Percentiles rank a stretch among this genome's conserved stretches.
These are phyloP conservation scores for Variabilichromis moorii DNA, from an alignment of 2,113 vertebrate genomes.

Conservation along the genomic window DNA sequence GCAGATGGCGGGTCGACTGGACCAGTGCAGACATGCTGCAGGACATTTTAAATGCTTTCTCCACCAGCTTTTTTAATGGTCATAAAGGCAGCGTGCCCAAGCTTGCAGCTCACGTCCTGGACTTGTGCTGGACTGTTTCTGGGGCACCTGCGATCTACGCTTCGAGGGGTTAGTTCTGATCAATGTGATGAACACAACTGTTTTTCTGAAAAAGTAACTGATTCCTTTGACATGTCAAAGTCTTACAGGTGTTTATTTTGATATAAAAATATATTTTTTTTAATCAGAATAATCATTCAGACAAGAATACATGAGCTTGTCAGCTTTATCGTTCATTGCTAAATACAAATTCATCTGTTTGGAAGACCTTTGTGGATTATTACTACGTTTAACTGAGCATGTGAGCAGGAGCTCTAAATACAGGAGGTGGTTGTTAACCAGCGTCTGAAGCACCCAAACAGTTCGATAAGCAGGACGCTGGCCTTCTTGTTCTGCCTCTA, in stretches of 20 bases:
- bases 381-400: not conserved
- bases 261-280: not conserved
- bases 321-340: not conserved
- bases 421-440: not conserved
- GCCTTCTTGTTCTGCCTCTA: not conserved
- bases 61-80: fast-evolving
- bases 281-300: not conserved
- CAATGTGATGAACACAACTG: not conserved
- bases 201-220: not conserved
- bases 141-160: not conserved
- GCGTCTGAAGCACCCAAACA: not conserved
- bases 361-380: not conserved
- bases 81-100: not conserved
- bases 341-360: not conserved
- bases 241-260: not conserved
- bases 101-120: not conserved
- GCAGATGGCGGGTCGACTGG: not conserved
- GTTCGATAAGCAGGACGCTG: not conserved
- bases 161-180: not conserved
- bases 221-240: not conserved
- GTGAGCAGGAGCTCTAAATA: not conserved
- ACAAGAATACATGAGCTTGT: not conserved
- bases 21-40: not conserved
- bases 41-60: not conserved
- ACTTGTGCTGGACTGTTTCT: not conserved